Conservation (phyloP, 2,797 vertebrate species). For the Mycteria americana region DNA sequence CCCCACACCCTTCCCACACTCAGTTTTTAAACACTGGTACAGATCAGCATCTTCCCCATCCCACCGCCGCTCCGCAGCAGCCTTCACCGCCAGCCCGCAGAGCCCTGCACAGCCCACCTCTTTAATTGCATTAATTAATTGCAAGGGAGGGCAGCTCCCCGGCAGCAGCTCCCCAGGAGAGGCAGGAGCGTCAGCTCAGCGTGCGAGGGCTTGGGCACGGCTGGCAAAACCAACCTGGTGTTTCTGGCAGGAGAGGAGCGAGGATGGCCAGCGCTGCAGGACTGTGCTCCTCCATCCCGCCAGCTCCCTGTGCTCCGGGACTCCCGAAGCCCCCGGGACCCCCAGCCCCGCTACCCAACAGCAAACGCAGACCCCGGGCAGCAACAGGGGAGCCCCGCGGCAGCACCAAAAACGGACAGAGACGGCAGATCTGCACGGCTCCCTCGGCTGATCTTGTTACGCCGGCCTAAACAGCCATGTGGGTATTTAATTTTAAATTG, state of each 20-base stretch:
- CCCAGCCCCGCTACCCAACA: neutral
- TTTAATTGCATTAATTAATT: slow-evolving; percentile 28
- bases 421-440: neutral
- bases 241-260: neutral
- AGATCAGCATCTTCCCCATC: neutral
- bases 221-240: neutral
- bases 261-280: neutral
- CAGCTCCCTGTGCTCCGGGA: accelerated
- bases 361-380: neutral
- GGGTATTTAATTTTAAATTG: neutral
- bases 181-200: neutral
- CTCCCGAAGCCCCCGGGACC: neutral
- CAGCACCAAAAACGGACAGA: neutral
- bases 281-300: neutral
- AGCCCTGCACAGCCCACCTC: neutral
- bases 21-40: neutral
- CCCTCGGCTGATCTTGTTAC: neutral
- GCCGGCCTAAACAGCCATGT: accelerated
- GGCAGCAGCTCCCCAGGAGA: neutral
- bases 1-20: neutral
- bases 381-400: accelerated
- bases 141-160: neutral
- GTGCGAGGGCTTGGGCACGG: accelerated
- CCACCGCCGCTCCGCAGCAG: neutral
- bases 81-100: neutral